Percentiles rank a stretch among this genome's conserved stretches.
phyloP scores from a whole-genome alignment of 1,140 invertebrate genomes.

The Cepaea nemoralis region DNA sequence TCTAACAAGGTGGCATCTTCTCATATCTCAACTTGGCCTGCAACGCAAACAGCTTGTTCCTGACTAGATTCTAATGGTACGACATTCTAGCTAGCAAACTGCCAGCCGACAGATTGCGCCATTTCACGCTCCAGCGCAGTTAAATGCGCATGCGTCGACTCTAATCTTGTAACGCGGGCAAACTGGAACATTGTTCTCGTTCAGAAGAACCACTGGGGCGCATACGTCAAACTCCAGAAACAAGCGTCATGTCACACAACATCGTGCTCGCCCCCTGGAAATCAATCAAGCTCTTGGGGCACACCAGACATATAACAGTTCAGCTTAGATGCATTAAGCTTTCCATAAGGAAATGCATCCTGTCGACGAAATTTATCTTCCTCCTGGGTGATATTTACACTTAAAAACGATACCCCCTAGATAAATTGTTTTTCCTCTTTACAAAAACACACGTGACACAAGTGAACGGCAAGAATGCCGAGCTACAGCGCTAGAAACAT shows the following conservation, averaged over 20 bases:
- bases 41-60: background rate
- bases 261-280: background rate
- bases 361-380: background rate
- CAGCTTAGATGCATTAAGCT: slow-evolving; percentile 1
- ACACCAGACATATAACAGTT: background rate
- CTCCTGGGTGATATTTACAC: slow-evolving; percentile 1
- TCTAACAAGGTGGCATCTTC: slow-evolving; percentile 15
- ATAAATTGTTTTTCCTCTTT: background rate
- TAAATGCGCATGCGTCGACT: slow-evolving; percentile 33
- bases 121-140: slow-evolving; percentile 36
- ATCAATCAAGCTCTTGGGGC: slow-evolving; percentile 21
- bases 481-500: background rate
- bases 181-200: background rate
- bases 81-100: slow-evolving; percentile 3
- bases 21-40: background rate
- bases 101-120: slow-evolving; percentile 28
- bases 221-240: slow-evolving; percentile 3
- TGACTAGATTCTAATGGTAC: slow-evolving; percentile 23
- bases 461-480: background rate
- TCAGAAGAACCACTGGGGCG: background rate
- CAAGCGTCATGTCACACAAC: slow-evolving; percentile 1
- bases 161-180: background rate
- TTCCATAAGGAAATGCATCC: background rate
- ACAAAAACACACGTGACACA: background rate
- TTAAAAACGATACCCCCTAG: slow-evolving; percentile 2